Conservation (phyloP, 2,888 invertebrate genomes). For the Eristalinus sepulchralis region DNA sequence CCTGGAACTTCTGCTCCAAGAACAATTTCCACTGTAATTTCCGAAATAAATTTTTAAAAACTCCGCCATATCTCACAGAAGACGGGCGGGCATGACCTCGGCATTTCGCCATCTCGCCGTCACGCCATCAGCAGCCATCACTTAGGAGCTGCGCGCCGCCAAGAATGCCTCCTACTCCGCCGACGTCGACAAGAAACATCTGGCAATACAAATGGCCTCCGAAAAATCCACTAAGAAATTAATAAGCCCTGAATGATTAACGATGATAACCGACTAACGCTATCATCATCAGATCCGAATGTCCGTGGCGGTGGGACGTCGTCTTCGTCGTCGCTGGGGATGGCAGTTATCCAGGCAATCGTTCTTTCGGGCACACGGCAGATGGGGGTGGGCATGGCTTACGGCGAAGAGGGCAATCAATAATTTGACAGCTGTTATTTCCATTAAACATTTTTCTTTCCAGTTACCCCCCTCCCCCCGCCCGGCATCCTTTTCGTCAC, state of each 20-base stretch:
- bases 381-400: not conserved
- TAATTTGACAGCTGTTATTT: constrained; percentile 73
- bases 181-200: constrained; percentile 65
- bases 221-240: constrained; percentile 69
- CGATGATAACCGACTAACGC: constrained; percentile 69
- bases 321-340: not conserved
- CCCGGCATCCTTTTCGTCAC: constrained; percentile 12
- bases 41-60: constrained; percentile 48
- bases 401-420: constrained; percentile 57
- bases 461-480: not conserved
- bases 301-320: constrained; percentile 10
- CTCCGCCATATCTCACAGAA: constrained; percentile 54
- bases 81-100: constrained; percentile 40
- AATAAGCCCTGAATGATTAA: constrained; percentile 72
- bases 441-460: constrained; percentile 71
- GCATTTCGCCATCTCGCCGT: constrained; percentile 8
- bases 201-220: constrained; percentile 68
- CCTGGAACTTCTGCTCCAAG: constrained; percentile 40
- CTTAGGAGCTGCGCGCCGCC: constrained; percentile 46
- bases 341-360: constrained; percentile 39
- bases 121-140: constrained; percentile 42
- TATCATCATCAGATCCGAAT: constrained; percentile 55
- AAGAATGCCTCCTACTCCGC: constrained; percentile 28
- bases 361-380: constrained; percentile 13
- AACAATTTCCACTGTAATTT: constrained; percentile 66